Percentiles rank a stretch among this genome's conserved stretches.
Evolutionary conservation across 2,113 vertebrate genomes (phyloP).

Genomic region (Clarias magur): DNA sequence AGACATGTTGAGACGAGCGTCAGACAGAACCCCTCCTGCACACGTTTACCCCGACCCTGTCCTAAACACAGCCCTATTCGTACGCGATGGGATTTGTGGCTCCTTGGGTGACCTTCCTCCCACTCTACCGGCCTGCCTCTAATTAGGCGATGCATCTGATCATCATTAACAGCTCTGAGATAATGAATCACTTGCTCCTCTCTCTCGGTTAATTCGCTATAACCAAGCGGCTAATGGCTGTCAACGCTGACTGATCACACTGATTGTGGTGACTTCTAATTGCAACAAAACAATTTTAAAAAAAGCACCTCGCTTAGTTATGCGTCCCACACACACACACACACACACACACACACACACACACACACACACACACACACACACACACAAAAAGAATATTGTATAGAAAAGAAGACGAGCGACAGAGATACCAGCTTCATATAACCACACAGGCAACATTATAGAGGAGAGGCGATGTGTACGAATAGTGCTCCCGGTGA

Average conservation of each 20-base stretch:
- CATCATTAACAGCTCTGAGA: slow-evolving; percentile 93
- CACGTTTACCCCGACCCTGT: slow-evolving; percentile 13
- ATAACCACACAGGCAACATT: slow-evolving; percentile 36
- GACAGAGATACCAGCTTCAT: slow-evolving; percentile 4
- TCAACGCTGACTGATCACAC: slow-evolving; percentile 91
- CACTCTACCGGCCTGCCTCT: slow-evolving; percentile 80
- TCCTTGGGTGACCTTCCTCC: slow-evolving; percentile 85
- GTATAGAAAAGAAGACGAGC: neutral
- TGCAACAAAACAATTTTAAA: slow-evolving; percentile 86
- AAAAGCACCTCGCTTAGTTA: slow-evolving; percentile 85
- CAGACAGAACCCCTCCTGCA: slow-evolving; percentile 7
- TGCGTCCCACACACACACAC: slow-evolving; percentile 42
- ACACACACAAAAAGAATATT: too few species aligned
- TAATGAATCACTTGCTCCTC: slow-evolving; percentile 92
- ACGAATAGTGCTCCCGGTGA: slow-evolving; percentile 29
- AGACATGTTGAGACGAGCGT: neutral
- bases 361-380: neutral
- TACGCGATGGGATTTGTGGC: slow-evolving; percentile 75
- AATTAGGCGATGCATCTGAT: slow-evolving; percentile 95
- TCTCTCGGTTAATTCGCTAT: slow-evolving; percentile 92
- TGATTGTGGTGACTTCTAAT: slow-evolving; percentile 92
- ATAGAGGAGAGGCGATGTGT: slow-evolving; percentile 20
- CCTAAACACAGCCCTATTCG: slow-evolving; percentile 8
- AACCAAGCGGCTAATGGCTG: slow-evolving; percentile 94
- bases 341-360: neutral